These are phyloP conservation scores for Hippocampus mohnikei DNA, from an alignment of 2,113 vertebrate genomes.

Conservation along the genomic window DNA sequence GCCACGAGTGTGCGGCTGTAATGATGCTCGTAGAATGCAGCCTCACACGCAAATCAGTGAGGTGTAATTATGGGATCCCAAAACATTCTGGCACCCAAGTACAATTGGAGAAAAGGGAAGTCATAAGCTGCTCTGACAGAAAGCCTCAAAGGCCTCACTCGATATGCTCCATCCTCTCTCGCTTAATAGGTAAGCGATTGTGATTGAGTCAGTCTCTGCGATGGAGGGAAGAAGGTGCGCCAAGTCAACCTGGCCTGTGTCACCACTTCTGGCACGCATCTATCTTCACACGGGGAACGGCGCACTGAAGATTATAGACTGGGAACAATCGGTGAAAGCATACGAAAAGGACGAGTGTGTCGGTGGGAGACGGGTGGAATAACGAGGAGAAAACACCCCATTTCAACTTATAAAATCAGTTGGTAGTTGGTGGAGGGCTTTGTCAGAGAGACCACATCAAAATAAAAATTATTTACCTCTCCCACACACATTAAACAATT, in stretches of 20 bases:
- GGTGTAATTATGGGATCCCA: constrained; percentile 51
- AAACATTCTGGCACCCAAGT: constrained; percentile 47
- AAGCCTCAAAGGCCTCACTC: constrained; percentile 48
- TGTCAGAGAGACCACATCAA: no score
- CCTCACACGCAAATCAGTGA: constrained; percentile 53
- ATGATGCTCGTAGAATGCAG: constrained; percentile 51
- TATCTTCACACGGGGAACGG: constrained; percentile 49
- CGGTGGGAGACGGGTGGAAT: constrained; percentile 22
- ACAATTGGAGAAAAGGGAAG: constrained; percentile 38
- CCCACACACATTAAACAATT: no score
- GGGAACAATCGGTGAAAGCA: constrained; percentile 53
- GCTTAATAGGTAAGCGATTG: constrained; percentile 52
- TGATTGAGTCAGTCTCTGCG: constrained; percentile 60
- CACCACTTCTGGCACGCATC: constrained; percentile 54
- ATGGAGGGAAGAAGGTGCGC: constrained; percentile 57
- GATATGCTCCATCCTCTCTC: constrained; percentile 42
- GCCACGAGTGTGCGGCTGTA: constrained; percentile 31
- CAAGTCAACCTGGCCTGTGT: constrained; percentile 62
- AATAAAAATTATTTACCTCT: no score
- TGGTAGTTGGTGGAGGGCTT: constrained; percentile 53
- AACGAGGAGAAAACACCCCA: constrained; percentile 62
- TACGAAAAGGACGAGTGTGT: constrained; percentile 30
- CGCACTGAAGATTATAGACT: constrained; percentile 62
- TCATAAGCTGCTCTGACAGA: constrained; percentile 35
- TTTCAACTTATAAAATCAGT: constrained; percentile 58